Percentiles rank a stretch among this genome's conserved stretches.
phyloP scores from a whole-genome alignment of 35 echinoderm and acorn worm genomes.

The Acanthaster planci region DNA sequence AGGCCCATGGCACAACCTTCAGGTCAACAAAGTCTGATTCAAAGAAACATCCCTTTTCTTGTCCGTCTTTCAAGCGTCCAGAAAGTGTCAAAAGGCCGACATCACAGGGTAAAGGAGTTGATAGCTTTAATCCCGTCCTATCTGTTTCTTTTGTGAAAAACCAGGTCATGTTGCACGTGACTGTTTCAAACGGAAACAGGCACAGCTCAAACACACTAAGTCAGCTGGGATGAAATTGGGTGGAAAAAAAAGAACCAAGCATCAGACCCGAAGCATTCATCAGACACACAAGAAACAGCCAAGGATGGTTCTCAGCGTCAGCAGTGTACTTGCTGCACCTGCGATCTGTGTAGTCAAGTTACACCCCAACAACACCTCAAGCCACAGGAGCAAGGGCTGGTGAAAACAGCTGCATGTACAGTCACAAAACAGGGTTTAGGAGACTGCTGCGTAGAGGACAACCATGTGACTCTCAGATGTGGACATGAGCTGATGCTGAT shows the following conservation, averaged over 20 bases:
- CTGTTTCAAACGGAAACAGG: conserved; percentile 22
- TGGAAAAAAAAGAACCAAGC: too few species aligned
- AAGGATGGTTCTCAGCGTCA: too few species aligned
- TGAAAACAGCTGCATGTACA: neutral
- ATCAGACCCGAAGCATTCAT: too few species aligned
- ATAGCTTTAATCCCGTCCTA: too few species aligned
- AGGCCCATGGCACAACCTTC: neutral
- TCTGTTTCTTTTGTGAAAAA: neutral
- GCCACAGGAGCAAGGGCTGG: too few species aligned
- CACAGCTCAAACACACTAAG: neutral
- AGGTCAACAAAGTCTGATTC: neutral
- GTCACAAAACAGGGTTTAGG: neutral
- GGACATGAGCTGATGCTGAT: conserved; percentile 37
- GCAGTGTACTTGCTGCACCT: too few species aligned
- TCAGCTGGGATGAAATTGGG: neutral
- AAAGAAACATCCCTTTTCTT: neutral
- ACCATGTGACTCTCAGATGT: neutral
- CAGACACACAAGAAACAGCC: too few species aligned
- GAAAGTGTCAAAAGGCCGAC: neutral
- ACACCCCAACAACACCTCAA: too few species aligned
- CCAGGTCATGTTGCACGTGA: conserved; percentile 6
- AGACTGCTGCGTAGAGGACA: neutral
- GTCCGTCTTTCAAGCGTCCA: neutral
- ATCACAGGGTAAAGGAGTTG: too few species aligned
- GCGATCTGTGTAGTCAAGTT: too few species aligned